Evolutionary conservation across 2,888 invertebrate species (phyloP).

Genomic region (Aelia acuminata): DNA sequence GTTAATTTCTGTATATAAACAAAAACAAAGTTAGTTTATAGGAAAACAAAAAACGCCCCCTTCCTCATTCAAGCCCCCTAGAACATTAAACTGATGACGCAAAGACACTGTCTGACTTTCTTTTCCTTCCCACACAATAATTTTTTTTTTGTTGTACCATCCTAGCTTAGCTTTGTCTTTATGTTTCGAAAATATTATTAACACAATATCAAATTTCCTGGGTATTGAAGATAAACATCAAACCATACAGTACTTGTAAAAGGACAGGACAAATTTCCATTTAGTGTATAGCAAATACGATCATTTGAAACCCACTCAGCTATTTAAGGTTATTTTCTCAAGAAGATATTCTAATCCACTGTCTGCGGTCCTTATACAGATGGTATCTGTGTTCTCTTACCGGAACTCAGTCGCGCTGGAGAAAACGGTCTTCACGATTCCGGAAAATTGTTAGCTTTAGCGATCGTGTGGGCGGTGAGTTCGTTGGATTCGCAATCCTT

Average conservation of each 20-base stretch:
- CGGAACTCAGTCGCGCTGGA: not conserved
- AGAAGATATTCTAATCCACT: not conserved
- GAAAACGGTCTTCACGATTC: not conserved
- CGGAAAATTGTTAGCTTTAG: not conserved
- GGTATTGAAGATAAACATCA: no score
- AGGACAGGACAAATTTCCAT: not conserved
- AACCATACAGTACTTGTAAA: not conserved
- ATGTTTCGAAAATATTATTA: no score
- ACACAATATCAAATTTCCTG: no score
- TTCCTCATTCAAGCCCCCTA: no score
- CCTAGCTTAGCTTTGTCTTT: no score
- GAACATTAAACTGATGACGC: no score
- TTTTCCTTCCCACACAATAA: no score
- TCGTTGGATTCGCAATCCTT: not conserved
- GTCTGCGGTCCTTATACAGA: not conserved
- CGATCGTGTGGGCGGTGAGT: slow-evolving; percentile 7
- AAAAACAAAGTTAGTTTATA: no score
- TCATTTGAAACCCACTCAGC: not conserved
- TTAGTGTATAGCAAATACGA: not conserved
- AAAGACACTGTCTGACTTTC: no score
- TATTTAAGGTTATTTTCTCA: not conserved
- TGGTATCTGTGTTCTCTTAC: not conserved
- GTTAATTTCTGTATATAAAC: no score
- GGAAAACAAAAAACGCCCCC: no score
- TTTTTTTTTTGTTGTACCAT: no score